A percentile compares a stretch with the other conserved stretches of the same genome.
These are phyloP conservation scores for Bombyx huttoni DNA, from an alignment of 2,888 invertebrate species.

Conservation along the genomic window DNA sequence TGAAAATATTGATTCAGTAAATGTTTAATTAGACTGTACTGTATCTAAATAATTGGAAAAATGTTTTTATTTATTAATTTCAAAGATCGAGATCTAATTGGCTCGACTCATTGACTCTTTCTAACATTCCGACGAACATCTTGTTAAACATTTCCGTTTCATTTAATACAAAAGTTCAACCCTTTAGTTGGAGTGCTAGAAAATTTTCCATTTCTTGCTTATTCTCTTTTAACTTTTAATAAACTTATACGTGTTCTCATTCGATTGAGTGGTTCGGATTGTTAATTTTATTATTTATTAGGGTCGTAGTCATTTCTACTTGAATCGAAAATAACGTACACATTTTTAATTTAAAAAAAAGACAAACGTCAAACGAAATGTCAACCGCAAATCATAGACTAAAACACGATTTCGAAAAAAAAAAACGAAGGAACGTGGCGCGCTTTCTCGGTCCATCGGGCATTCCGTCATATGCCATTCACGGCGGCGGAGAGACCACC, in stretches of 20 bases:
- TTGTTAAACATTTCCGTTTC: slow-evolving; percentile 70
- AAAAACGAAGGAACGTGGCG: slow-evolving; percentile 51
- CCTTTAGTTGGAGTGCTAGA: slow-evolving; percentile 36
- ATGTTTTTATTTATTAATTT: slow-evolving; percentile 9
- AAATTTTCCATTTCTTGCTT: slow-evolving; percentile 25
- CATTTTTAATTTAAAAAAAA: not conserved
- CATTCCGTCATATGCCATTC: slow-evolving; percentile 68
- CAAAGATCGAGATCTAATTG: slow-evolving; percentile 43
- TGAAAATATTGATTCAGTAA: no score
- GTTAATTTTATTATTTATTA: no score
- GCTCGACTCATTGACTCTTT: slow-evolving; percentile 35
- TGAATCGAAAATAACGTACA: slow-evolving; percentile 2
- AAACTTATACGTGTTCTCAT: slow-evolving; percentile 51
- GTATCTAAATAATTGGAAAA: no score
- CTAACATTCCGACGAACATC: slow-evolving; percentile 23
- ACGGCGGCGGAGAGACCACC: slow-evolving; percentile 56
- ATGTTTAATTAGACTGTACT: no score
- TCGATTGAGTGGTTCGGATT: slow-evolving; percentile 23
- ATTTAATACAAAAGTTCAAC: slow-evolving; percentile 53
- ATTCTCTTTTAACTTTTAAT: slow-evolving; percentile 38
- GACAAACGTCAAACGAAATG: slow-evolving; percentile 8
- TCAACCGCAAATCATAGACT: slow-evolving; percentile 28
- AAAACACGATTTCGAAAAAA: slow-evolving; percentile 18
- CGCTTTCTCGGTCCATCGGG: slow-evolving; percentile 70
- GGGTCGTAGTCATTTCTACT: no score